Evolutionary conservation across 2,888 invertebrate species (phyloP), one percentile per base, ranked within the genome.

Genomic region (Zygaena filipendulae): DNA sequence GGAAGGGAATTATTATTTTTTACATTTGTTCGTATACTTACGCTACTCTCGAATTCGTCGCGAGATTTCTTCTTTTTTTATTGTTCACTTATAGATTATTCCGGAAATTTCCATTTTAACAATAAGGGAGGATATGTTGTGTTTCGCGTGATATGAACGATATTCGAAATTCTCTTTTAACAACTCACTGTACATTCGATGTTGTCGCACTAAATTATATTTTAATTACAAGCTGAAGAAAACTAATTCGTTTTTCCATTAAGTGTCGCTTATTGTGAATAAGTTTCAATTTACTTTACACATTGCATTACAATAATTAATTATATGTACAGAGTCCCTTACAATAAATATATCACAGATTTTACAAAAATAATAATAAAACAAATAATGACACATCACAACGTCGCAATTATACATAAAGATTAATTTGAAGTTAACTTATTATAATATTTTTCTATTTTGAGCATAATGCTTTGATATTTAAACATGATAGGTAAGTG

Each of bases 341-440:
- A 77, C 60, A 69, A 71, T 77, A 79, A 74, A 77, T 79, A 77
- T 79, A 79, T 79, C 79, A 79, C 79, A 79, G 79, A 77, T 71
- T 69, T 64, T 74, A 79, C 72, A 75, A 69, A 64, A 72, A 60
- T 47, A 42, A 54, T n/a, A n/a, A n/a, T n/a, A n/a, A n/a, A n/a
- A n/a, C n/a, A n/a, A n/a, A n/a, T n/a, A n/a, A n/a, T n/a, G n/a
- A n/a, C n/a, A n/a, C n/a, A n/a, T n/a, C n/a, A n/a, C n/a, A n/a
- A n/a, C n/a, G n/a, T n/a, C n/a, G n/a, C n/a, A n/a, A n/a, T n/a
- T n/a, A n/a, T n/a, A n/a, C n/a, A n/a, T n/a, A n/a, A n/a, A n/a
- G n/a, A n/a, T n/a, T n/a, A n/a, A n/a, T n/a, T n/a, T n/a, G n/a
- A n/a, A n/a, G n/a, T n/a, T n/a, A n/a, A n/a, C n/a, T n/a, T n/a